These are phyloP conservation scores for Xenopus petersii DNA, from an alignment of 2,797 vertebrate species.

Conservation along the genomic window DNA sequence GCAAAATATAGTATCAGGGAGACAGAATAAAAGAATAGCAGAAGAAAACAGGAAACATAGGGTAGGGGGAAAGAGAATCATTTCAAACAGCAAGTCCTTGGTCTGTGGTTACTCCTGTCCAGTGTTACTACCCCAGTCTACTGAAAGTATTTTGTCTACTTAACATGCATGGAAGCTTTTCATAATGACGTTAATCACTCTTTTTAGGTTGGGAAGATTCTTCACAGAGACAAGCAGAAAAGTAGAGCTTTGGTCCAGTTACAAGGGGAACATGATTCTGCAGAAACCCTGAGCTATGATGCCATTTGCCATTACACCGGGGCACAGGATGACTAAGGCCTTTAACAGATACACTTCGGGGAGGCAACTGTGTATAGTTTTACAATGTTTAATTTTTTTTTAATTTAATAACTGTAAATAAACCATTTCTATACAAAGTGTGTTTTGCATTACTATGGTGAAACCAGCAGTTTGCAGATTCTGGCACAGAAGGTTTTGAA, in stretches of 20 bases:
- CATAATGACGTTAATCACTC: background rate
- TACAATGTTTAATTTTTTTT: background rate
- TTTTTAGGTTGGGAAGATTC: slow-evolving; percentile 78
- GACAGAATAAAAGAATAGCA: too few relatives aligned
- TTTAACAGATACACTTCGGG: background rate
- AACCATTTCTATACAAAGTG: slow-evolving; percentile 9
- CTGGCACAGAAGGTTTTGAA: too few relatives aligned
- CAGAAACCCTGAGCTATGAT: slow-evolving; percentile 81
- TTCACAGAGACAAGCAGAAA: slow-evolving; percentile 73
- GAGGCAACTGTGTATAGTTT: background rate
- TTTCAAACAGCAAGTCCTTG: too few relatives aligned
- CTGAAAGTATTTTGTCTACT: too few relatives aligned
- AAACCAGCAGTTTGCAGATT: too few relatives aligned
- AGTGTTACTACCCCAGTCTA: too few relatives aligned
- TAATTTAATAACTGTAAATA: slow-evolving; percentile 40
- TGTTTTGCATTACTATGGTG: too few relatives aligned
- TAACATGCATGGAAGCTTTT: too few relatives aligned
- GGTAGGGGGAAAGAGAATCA: too few relatives aligned
- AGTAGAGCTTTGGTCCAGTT: slow-evolving; percentile 82
- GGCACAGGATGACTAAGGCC: slow-evolving; percentile 12
- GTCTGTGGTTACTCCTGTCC: too few relatives aligned
- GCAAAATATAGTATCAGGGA: too few relatives aligned
- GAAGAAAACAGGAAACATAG: too few relatives aligned
- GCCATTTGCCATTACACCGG: slow-evolving; percentile 83
- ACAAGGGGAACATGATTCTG: slow-evolving; percentile 65